A percentile compares a stretch with the other conserved stretches of the same genome.
phyloP scores from a whole-genome alignment of 2,797 vertebrate genomes.

The Numenius phaeopus region DNA sequence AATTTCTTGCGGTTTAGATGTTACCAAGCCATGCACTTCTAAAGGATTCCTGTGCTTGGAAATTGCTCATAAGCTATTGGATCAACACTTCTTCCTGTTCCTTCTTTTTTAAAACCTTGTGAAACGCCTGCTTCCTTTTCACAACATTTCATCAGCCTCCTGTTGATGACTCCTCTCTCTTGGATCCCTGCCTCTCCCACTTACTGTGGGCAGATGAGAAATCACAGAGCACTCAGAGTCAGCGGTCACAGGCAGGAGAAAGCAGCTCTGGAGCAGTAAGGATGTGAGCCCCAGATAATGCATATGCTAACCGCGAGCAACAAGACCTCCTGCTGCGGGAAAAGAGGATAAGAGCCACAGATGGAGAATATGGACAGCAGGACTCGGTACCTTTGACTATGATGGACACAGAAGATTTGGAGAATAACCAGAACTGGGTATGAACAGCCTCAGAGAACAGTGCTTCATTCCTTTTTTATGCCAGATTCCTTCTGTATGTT shows the following conservation, averaged over 20 bases:
- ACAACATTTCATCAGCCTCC: conserved; percentile 9
- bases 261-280: background rate
- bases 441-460: background rate
- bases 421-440: background rate
- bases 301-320: background rate
- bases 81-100: background rate
- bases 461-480: background rate
- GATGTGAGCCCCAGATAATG: background rate
- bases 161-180: conserved; percentile 34
- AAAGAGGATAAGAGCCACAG: background rate
- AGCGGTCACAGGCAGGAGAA: background rate
- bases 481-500: background rate
- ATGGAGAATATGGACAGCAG: background rate
- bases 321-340: background rate
- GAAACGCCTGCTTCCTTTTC: conserved; percentile 37
- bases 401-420: background rate
- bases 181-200: conserved; percentile 19
- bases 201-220: conserved; percentile 37
- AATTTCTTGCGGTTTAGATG: background rate
- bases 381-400: background rate
- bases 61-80: background rate
- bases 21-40: background rate
- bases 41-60: background rate
- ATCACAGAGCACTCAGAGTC: background rate
- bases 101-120: background rate